phyloP scores from a whole-genome alignment of 2,113 vertebrate genomes.

The Bambusicola thoracicus region DNA sequence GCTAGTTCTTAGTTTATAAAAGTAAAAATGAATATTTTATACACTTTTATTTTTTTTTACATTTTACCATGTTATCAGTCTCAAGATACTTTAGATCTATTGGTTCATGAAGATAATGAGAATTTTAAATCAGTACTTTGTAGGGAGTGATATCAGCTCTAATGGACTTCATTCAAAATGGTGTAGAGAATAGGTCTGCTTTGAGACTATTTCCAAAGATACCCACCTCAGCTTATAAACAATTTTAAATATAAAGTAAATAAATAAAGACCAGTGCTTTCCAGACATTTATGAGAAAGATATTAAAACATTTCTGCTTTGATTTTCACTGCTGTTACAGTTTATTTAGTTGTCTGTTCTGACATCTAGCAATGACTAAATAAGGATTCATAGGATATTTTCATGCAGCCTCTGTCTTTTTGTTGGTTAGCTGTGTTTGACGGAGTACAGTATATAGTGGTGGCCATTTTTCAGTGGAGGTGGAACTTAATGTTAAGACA shows the following conservation, averaged over 20 bases:
- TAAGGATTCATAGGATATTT: background rate
- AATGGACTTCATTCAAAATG: background rate
- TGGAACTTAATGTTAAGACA: background rate
- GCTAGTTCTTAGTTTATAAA: background rate
- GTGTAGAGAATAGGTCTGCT: background rate
- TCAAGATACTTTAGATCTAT: background rate
- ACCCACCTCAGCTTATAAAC: background rate
- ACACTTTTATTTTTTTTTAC: background rate
- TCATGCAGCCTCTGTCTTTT: background rate
- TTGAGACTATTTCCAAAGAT: background rate
- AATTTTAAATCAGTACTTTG: background rate
- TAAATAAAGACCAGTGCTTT: background rate
- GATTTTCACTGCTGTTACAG: background rate
- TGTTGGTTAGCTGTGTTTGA: background rate
- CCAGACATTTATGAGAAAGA: background rate
- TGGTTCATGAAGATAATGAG: background rate
- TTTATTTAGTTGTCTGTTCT: background rate
- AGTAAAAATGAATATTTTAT: background rate
- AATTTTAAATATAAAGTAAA: background rate
- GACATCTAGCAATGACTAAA: background rate
- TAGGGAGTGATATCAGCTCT: background rate
- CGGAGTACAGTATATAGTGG: background rate
- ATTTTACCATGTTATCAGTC: background rate
- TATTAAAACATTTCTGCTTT: background rate
- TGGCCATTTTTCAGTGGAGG: background rate